Conservation (phyloP, 2,113 vertebrate genomes). For the Egretta garzetta region DNA sequence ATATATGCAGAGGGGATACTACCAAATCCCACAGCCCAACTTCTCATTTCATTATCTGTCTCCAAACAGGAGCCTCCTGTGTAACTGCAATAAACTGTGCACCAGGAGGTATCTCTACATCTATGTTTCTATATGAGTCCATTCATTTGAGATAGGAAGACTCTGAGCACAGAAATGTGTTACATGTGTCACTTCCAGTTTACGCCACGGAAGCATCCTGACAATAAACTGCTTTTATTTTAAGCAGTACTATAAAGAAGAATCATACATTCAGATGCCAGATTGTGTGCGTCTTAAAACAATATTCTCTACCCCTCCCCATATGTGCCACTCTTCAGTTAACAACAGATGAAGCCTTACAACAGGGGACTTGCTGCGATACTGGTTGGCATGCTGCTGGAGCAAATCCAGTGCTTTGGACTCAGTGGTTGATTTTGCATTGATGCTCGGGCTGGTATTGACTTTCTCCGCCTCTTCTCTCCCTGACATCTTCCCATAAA, state of each 20-base stretch:
- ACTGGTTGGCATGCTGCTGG: conserved; percentile 91
- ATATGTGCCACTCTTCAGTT: not conserved
- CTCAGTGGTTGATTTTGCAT: conserved; percentile 84
- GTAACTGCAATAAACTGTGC: not conserved
- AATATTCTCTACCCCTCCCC: not conserved
- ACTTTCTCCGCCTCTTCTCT: conserved; percentile 93
- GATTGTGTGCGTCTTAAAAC: not conserved
- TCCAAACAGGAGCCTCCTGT: not conserved
- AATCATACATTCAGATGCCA: conserved; percentile 1
- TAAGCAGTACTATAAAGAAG: not conserved
- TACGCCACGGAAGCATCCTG: not conserved
- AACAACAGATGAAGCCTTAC: conserved; percentile 78
- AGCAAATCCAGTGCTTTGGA: conserved; percentile 91
- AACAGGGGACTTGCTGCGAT: conserved; percentile 91
- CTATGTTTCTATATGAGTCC: not conserved
- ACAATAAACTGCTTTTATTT: conserved; percentile 1
- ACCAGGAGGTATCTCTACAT: not conserved
- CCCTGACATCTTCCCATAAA: conserved; percentile 97
- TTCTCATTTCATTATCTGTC: not conserved
- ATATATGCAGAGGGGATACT: not conserved
- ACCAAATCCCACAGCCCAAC: not conserved
- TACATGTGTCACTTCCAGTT: not conserved
- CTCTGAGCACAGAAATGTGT: not conserved
- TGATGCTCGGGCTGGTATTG: conserved; percentile 84
- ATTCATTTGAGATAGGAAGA: not conserved